Percentiles rank a stretch among this genome's conserved stretches.
These are phyloP conservation scores for Coregonus ussuriensis DNA, from an alignment of 2,797 vertebrate species.

Conservation along the genomic window DNA sequence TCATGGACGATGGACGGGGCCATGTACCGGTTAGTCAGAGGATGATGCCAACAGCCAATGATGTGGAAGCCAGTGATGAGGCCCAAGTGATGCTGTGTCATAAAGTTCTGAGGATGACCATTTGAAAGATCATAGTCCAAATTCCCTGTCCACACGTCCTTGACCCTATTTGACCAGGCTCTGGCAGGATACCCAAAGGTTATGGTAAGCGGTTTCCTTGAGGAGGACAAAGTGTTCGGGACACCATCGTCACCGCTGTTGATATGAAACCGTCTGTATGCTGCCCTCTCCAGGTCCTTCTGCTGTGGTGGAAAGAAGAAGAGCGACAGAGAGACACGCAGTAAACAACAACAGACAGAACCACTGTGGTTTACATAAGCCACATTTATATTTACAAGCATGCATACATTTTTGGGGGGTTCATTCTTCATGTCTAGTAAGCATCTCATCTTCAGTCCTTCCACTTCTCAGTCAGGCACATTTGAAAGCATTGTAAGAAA, in stretches of 20 bases:
- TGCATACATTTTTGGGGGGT: neutral
- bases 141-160: neutral
- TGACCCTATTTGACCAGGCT: neutral
- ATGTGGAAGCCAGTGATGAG: no score
- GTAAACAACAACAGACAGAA: neutral
- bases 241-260: neutral
- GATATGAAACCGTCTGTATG: neutral
- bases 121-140: neutral
- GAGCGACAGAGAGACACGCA: neutral
- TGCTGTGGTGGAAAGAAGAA: neutral
- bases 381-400: constrained; percentile 4
- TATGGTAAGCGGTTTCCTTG: neutral
- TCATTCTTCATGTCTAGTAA: no score
- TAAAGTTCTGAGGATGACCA: no score
- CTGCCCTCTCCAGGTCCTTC: neutral
- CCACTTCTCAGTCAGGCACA: neutral
- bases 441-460: neutral
- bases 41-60: no score
- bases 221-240: neutral
- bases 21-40: no score
- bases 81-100: no score
- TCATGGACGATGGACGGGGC: no score
- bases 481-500: neutral
- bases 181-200: neutral
- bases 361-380: neutral